Conservation (phyloP, 2,888 invertebrate species). For the Nebria brevicollis region DNA sequence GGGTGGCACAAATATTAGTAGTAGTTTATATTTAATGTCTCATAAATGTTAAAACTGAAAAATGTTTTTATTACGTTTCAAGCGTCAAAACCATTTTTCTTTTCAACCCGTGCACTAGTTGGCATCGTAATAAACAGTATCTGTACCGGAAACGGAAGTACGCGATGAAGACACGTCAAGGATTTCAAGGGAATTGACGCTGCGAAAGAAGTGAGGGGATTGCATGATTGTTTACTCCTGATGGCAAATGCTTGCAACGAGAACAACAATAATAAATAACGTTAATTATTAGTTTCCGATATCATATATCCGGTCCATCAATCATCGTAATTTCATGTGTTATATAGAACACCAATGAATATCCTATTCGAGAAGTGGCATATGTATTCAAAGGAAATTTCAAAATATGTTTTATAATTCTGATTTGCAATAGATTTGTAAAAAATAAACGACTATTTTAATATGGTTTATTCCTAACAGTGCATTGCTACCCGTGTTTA, state of each 20-base stretch:
- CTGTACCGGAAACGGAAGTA: not conserved
- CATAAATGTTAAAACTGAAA: no score
- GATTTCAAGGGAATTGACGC: not conserved
- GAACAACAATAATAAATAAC: slow-evolving; percentile 32
- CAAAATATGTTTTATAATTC: not conserved
- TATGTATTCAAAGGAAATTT: not conserved
- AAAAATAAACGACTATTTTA: no score
- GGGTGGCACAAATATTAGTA: no score
- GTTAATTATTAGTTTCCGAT: slow-evolving; percentile 46
- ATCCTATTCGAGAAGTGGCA: not conserved
- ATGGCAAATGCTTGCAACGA: slow-evolving; percentile 12
- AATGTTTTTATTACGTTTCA: no score
- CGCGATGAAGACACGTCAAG: not conserved
- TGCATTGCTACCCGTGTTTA: no score
- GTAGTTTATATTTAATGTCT: no score
- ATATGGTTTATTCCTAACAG: no score
- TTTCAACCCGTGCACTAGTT: no score
- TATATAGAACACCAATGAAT: not conserved
- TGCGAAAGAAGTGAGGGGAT: not conserved
- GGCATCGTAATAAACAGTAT: no score
- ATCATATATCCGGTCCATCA: slow-evolving; percentile 40
- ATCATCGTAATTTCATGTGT: slow-evolving; percentile 20
- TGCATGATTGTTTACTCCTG: not conserved
- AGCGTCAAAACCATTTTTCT: no score
- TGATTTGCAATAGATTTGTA: no score